Percentiles rank a stretch among this genome's conserved stretches.
These are phyloP conservation scores for Drosophila baimaii DNA, from an alignment of 1,140 invertebrate species.

Conservation along the genomic window DNA sequence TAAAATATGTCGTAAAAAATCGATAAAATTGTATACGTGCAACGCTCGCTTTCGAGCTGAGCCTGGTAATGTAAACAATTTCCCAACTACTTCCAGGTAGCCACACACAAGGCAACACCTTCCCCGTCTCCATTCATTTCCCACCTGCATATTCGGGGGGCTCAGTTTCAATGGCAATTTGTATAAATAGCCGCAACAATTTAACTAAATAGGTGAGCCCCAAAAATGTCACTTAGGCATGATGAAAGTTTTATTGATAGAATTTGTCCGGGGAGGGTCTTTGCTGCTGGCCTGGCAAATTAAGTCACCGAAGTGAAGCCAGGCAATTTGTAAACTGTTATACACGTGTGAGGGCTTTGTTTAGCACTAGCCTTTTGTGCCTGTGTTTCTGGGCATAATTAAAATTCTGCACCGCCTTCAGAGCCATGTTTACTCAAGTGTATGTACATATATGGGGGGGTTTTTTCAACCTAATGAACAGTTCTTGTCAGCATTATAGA, in stretches of 20 bases:
- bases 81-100: slow-evolving; percentile 25
- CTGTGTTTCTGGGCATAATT: slow-evolving; percentile 55
- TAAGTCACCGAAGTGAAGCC: slow-evolving; percentile 52
- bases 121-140: neutral
- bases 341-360: slow-evolving; percentile 16
- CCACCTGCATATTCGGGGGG: slow-evolving; percentile 31
- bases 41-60: slow-evolving; percentile 10
- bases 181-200: slow-evolving; percentile 60
- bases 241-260: slow-evolving; percentile 72
- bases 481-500: neutral
- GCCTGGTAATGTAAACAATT: slow-evolving; percentile 68
- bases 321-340: slow-evolving; percentile 26
- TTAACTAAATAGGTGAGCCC: slow-evolving; percentile 47
- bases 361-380: slow-evolving; percentile 18
- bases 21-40: slow-evolving; percentile 66
- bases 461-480: slow-evolving; percentile 21
- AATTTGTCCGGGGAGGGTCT: slow-evolving; percentile 35
- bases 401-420: slow-evolving; percentile 58
- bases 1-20: slow-evolving; percentile 75
- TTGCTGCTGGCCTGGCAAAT: slow-evolving; percentile 35
- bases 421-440: slow-evolving; percentile 67
- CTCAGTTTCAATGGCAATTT: slow-evolving; percentile 67
- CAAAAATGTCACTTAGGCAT: slow-evolving; percentile 52
- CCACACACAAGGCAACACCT: neutral
- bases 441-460: too few species aligned